These are phyloP conservation scores for Anastrepha ludens DNA, from an alignment of 1,140 invertebrate genomes.

Conservation along the genomic window DNA sequence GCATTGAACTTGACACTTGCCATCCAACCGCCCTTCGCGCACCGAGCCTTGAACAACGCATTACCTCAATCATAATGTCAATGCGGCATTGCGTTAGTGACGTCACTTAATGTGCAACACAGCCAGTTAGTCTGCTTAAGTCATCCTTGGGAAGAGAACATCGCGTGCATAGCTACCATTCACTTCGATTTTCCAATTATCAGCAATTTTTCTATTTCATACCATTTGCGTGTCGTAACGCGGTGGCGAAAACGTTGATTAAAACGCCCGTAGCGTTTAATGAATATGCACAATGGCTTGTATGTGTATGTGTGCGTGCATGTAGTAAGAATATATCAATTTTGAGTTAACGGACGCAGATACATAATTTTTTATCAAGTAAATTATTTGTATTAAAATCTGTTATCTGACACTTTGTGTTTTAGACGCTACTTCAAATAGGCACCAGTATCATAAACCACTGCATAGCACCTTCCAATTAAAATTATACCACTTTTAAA, in stretches of 20 bases:
- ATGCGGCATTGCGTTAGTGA: neutral
- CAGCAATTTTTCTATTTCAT: neutral
- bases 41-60: neutral
- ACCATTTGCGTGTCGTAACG: neutral
- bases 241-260: neutral
- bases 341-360: too few species aligned
- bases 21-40: neutral
- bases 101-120: neutral
- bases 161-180: slow-evolving; percentile 37
- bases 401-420: too few species aligned
- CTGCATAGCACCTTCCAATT: too few species aligned
- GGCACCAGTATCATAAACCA: too few species aligned
- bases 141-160: neutral
- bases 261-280: neutral
- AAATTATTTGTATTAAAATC: too few species aligned
- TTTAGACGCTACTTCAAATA: too few species aligned
- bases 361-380: too few species aligned
- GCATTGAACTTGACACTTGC: slow-evolving; percentile 2
- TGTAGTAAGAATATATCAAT: too few species aligned
- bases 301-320: too few species aligned
- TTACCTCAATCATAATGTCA: slow-evolving; percentile 3
- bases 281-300: neutral
- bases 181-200: neutral
- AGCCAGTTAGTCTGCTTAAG: neutral
- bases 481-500: too few species aligned